A percentile compares a stretch with the other conserved stretches of the same genome.
Conservation (phyloP, 1,140 invertebrate genomes). For the Sitobion miscanthi region DNA sequence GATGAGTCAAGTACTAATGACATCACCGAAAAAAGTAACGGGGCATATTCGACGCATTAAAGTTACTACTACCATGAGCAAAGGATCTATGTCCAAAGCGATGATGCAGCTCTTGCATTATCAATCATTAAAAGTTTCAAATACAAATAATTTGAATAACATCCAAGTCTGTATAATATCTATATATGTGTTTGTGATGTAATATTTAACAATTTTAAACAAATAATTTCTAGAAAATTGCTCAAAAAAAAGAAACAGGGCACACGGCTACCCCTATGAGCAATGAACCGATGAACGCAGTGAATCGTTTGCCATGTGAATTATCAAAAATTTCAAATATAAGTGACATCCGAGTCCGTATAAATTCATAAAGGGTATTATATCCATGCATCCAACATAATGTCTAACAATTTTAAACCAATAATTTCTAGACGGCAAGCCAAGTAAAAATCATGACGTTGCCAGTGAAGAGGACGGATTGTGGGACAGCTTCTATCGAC, state of each 20-base stretch:
- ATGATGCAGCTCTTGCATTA: not conserved
- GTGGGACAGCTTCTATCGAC: not conserved
- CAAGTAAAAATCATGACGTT: not conserved
- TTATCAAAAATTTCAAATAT: not conserved
- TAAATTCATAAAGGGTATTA: not conserved
- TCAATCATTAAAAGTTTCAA: not conserved
- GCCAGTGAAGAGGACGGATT: not conserved
- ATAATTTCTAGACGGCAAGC: not conserved
- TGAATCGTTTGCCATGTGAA: not conserved
- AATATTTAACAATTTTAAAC: not conserved
- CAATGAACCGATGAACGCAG: not conserved
- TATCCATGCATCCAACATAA: not conserved
- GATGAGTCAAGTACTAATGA: not conserved
- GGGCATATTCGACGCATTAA: not conserved
- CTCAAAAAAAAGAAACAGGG: not conserved
- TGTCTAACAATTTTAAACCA: not conserved
- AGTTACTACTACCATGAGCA: not conserved
- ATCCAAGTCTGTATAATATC: not conserved
- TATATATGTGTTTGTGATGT: not conserved
- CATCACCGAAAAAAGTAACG: not conserved
- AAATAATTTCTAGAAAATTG: not conserved
- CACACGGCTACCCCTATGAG: too few species aligned
- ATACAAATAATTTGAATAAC: not conserved
- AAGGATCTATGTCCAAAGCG: not conserved
- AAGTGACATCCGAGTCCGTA: not conserved